Base-by-base conservation (phyloP, 2,888 invertebrate species). In the Alloscopus bannaensis region DNA sequence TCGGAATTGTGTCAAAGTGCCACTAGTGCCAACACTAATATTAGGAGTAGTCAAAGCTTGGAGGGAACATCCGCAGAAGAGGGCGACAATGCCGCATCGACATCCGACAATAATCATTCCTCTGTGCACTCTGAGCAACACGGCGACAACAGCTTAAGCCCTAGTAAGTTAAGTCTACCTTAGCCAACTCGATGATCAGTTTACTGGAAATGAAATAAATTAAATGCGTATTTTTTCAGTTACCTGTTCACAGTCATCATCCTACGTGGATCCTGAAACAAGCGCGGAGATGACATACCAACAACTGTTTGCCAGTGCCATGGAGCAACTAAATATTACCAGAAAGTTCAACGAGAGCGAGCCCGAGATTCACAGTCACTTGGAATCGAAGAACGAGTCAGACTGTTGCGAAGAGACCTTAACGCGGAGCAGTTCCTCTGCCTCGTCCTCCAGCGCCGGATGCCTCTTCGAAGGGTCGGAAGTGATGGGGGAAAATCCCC, bases 1-100 rank as follows among this genome's bases (percentile, higher is more conserved):
- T 88, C 88, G 8, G 89, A 90, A 84, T 87, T 87, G 72, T 80
- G 84, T 83, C 28, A 84, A 84, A 36, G 87, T 88, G 68, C 78
- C 71, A 45, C 72, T 29, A 72, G 79, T 79, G 78, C 78, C 71
- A 72, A 79, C 60, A 50, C 52, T 26, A 79, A 68, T 73, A 73
- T 60, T 62, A 68, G 55, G 22, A 66, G 59, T 66, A 60, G 60
- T n/a, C 69, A 68, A 26, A 59, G 57, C 24, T 26, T 57, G 20
- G 42, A 71, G 26, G 80, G 65, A 22, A 66, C 73, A n/a, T 64
- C 6, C 8, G 16, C 52, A 22, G 20, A 79, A 40, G 24, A 77
- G 6, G 66, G 18, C 8, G 69, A 70, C 22, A 65, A 47, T 40
- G 72, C 71, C 45, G 70, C 72, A 36, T 69, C 82, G 22, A 70